Conservation (phyloP, 2,888 invertebrate genomes). For the Drosophila buzzatii region DNA sequence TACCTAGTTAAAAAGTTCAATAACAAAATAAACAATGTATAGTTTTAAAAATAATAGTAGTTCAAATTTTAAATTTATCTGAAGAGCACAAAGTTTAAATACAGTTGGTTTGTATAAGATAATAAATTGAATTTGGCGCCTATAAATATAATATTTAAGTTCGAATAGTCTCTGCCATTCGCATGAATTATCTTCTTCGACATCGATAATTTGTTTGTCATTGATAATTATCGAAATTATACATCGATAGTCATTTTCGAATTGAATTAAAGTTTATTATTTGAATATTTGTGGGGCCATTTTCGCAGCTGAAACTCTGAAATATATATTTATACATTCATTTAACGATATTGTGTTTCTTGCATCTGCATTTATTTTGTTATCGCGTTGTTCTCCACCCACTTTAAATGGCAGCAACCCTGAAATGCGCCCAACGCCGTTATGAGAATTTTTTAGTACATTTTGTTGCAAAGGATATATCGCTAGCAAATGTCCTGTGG, state of each 20-base stretch:
- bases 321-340: background rate
- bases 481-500: conserved; percentile 49
- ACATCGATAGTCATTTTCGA: background rate
- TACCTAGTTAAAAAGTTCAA: conserved; percentile 34
- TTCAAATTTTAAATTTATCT: background rate
- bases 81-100: background rate
- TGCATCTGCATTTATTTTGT: background rate
- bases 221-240: background rate
- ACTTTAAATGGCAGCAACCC: conserved; percentile 24
- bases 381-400: conserved; percentile 3
- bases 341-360: background rate
- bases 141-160: background rate
- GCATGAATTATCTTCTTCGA: background rate
- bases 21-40: conserved; percentile 49
- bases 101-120: background rate
- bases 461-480: conserved; percentile 40
- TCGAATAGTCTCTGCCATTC: conserved; percentile 3
- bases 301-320: background rate
- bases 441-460: conserved; percentile 48
- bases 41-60: background rate
- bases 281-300: background rate
- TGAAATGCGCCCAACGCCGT: conserved; percentile 1
- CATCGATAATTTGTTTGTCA: background rate
- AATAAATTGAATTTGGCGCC: background rate
- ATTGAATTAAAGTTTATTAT: background rate